phyloP scores from a whole-genome alignment of 1,140 invertebrate genomes.

The Zaprionus inermis region DNA sequence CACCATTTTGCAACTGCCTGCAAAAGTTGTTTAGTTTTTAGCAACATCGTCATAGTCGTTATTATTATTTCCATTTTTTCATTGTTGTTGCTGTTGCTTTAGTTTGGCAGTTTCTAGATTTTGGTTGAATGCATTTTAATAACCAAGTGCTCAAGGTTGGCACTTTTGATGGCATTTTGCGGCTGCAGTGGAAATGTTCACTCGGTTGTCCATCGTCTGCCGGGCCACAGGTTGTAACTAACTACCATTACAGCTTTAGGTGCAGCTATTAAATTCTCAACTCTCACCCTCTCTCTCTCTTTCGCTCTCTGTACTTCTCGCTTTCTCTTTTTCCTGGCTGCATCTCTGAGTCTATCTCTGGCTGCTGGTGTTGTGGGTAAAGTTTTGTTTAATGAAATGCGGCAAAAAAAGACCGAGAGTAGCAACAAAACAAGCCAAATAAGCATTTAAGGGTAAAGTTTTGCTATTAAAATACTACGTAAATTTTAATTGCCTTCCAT shows the following conservation, averaged over 20 bases:
- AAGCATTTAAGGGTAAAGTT: slow-evolving; percentile 80
- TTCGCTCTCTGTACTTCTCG: neutral
- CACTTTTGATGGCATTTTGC: slow-evolving; percentile 80
- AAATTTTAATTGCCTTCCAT: slow-evolving; percentile 68
- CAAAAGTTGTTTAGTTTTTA: slow-evolving; percentile 55
- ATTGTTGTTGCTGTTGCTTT: slow-evolving; percentile 14
- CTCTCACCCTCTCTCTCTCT: slow-evolving; percentile 25
- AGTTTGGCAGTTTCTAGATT: slow-evolving; percentile 81
- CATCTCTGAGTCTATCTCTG: slow-evolving; percentile 33
- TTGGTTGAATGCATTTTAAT: slow-evolving; percentile 82
- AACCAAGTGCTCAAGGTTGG: slow-evolving; percentile 80
- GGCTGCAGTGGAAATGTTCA: slow-evolving; percentile 48
- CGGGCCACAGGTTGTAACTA: slow-evolving; percentile 76
- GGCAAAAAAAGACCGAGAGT: slow-evolving; percentile 61
- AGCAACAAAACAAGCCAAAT: slow-evolving; percentile 67
- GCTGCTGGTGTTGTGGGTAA: slow-evolving; percentile 56
- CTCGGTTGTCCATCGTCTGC: slow-evolving; percentile 15
- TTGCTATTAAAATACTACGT: slow-evolving; percentile 80
- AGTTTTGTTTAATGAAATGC: slow-evolving; percentile 81
- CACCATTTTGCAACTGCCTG: slow-evolving; percentile 13
- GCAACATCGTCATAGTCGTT: slow-evolving; percentile 44
- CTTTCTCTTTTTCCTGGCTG: neutral
- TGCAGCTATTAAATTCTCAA: slow-evolving; percentile 74
- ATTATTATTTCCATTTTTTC: slow-evolving; percentile 45
- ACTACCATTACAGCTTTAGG: slow-evolving; percentile 62